phyloP scores from a whole-genome alignment of 2,797 vertebrate species.

The Atherinosoma microstoma region DNA sequence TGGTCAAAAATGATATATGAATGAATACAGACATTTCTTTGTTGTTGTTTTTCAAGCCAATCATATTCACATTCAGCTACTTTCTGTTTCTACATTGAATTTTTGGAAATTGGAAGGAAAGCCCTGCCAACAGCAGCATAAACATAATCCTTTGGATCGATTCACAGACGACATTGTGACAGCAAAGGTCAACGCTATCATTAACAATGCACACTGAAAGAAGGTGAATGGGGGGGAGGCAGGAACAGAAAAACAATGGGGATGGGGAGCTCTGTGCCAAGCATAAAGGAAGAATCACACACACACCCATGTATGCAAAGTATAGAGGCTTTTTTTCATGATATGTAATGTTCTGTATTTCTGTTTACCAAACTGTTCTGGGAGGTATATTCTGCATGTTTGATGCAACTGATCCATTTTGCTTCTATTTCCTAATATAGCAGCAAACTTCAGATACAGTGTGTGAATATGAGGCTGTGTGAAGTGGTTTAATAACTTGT shows the following conservation, averaged over 20 bases:
- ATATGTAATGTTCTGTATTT: neutral
- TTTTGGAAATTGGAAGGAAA: slow-evolving; percentile 31
- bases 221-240: neutral
- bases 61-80: neutral
- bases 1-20: neutral
- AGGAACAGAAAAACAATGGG: neutral
- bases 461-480: neutral
- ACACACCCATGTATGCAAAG: neutral
- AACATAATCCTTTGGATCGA: slow-evolving; percentile 47
- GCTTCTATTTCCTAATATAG: neutral
- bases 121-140: slow-evolving; percentile 29
- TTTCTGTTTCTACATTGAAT: neutral
- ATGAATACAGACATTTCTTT: neutral
- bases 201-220: slow-evolving; percentile 28
- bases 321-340: neutral
- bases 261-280: neutral
- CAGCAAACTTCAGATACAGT: neutral
- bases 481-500: neutral
- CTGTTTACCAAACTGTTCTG: slow-evolving; percentile 7
- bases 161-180: slow-evolving; percentile 44
- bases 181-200: slow-evolving; percentile 57
- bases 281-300: neutral
- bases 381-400: neutral
- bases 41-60: neutral
- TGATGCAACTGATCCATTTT: neutral